Evolutionary conservation across 2,797 vertebrate genomes (phyloP).

Genomic region (Pogonophryne albipinna): DNA sequence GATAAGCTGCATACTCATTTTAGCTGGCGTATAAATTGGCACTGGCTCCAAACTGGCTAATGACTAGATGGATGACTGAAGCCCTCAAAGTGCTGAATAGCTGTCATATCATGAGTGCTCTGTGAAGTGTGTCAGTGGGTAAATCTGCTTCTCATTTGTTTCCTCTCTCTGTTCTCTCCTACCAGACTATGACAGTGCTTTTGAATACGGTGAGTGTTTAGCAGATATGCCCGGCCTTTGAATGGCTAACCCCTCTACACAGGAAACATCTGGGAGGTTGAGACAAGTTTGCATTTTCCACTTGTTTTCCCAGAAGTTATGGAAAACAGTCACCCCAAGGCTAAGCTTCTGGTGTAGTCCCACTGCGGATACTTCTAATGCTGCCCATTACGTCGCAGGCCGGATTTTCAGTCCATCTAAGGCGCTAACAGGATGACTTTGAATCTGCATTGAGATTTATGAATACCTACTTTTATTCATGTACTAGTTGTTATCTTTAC

Average conservation of each 20-base stretch:
- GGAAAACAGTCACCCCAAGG: constrained; percentile 73
- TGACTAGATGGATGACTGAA: constrained; percentile 43
- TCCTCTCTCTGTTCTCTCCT: constrained; percentile 49
- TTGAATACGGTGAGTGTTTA: constrained; percentile 85
- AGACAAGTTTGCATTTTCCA: constrained; percentile 58
- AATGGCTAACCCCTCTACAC: constrained; percentile 39
- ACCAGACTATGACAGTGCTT: constrained; percentile 81
- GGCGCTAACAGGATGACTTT: background rate
- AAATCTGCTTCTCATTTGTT: constrained; percentile 58
- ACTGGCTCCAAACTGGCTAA: constrained; percentile 30
- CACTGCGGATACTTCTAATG: constrained; percentile 39
- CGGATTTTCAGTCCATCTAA: constrained; percentile 2
- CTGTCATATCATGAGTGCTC: constrained; percentile 48
- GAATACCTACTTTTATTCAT: background rate
- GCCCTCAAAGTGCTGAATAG: constrained; percentile 48
- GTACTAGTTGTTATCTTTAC: background rate
- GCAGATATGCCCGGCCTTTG: constrained; percentile 36
- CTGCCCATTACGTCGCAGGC: background rate
- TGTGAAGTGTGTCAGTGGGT: constrained; percentile 57
- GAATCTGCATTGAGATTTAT: background rate
- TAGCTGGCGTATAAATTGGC: constrained; percentile 36
- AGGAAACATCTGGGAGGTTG: constrained; percentile 78
- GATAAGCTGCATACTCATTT: constrained; percentile 33
- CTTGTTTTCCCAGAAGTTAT: constrained; percentile 58
- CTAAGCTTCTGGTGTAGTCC: constrained; percentile 28